A percentile compares a stretch with the other conserved stretches of the same genome.
Evolutionary conservation across 53 echinoderm and acorn worm genomes (phyloP).

Genomic region (Pentamera pediparva): DNA sequence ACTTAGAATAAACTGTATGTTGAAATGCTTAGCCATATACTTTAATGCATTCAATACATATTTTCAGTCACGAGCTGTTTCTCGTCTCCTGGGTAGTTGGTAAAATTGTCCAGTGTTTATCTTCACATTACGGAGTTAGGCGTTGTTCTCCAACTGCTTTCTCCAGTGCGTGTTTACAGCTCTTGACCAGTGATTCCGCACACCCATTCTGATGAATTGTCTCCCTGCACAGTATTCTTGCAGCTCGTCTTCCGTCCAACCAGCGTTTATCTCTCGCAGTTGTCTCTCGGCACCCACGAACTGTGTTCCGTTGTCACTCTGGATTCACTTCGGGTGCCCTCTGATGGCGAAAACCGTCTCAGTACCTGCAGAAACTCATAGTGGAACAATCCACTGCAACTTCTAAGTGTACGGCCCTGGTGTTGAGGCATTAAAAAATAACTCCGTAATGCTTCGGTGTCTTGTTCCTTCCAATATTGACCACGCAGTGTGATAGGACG

Average conservation of each 20-base stretch:
- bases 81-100: no score
- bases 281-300: slow-evolving; percentile 53
- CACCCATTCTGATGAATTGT: slow-evolving; percentile 65
- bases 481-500: slow-evolving; percentile 35
- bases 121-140: slow-evolving; percentile 55
- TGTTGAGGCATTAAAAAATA: slow-evolving; percentile 50
- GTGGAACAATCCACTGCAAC: slow-evolving; percentile 49
- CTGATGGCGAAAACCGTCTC: slow-evolving; percentile 54
- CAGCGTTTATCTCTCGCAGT: slow-evolving; percentile 42
- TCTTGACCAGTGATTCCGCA: slow-evolving; percentile 61
- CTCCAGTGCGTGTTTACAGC: slow-evolving; percentile 52
- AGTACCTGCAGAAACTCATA: slow-evolving; percentile 52
- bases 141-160: slow-evolving; percentile 59
- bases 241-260: slow-evolving; percentile 42
- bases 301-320: slow-evolving; percentile 64
- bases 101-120: no score
- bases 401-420: slow-evolving; percentile 64
- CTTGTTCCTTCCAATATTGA: slow-evolving; percentile 13
- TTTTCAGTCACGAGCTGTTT: no score
- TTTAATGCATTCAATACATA: no score
- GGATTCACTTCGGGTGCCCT: slow-evolving; percentile 48
- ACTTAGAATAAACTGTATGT: no score
- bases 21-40: no score
- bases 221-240: slow-evolving; percentile 61
- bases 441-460: no score